Evolutionary conservation across 1,140 invertebrate genomes (phyloP).

Genomic region (Venustaconcha ellipsiformis): DNA sequence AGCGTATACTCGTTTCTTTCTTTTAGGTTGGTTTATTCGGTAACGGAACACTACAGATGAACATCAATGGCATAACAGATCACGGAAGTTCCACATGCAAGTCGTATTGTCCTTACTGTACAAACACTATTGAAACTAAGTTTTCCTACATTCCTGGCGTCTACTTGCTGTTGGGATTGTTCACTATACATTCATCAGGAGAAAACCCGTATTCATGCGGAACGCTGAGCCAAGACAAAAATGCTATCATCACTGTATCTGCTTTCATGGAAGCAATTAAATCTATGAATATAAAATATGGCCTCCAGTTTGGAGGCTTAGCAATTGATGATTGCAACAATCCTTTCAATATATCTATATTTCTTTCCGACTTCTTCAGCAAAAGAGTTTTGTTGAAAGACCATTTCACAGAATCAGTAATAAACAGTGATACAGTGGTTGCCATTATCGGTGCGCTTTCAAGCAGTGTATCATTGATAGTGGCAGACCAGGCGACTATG

Average conservation of each 20-base stretch:
- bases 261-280: slow-evolving; percentile 40
- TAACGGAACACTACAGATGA: no score
- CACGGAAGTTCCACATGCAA: no score
- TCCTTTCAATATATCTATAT: slow-evolving; percentile 36
- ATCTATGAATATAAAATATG: background rate
- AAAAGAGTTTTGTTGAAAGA: slow-evolving; percentile 27
- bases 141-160: slow-evolving; percentile 48
- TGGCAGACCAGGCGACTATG: slow-evolving; percentile 40
- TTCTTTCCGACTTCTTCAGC: slow-evolving; percentile 40
- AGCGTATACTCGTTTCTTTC: no score
- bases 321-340: slow-evolving; percentile 56
- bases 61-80: no score
- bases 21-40: no score
- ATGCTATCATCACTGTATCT: slow-evolving; percentile 36
- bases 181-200: slow-evolving; percentile 38
- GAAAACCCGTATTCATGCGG: slow-evolving; percentile 34
- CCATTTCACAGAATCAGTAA: slow-evolving; percentile 10
- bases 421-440: slow-evolving; percentile 44
- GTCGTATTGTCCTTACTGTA: no score
- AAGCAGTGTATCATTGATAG: slow-evolving; percentile 37
- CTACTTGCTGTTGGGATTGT: slow-evolving; percentile 47
- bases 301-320: slow-evolving; percentile 43
- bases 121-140: slow-evolving; percentile 6
- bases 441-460: slow-evolving; percentile 50
- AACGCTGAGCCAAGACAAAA: slow-evolving; percentile 19